A percentile compares a stretch with the other conserved stretches of the same genome.
phyloP scores from a whole-genome alignment of 2,113 vertebrate species.

The Odocoileus virginianus region DNA sequence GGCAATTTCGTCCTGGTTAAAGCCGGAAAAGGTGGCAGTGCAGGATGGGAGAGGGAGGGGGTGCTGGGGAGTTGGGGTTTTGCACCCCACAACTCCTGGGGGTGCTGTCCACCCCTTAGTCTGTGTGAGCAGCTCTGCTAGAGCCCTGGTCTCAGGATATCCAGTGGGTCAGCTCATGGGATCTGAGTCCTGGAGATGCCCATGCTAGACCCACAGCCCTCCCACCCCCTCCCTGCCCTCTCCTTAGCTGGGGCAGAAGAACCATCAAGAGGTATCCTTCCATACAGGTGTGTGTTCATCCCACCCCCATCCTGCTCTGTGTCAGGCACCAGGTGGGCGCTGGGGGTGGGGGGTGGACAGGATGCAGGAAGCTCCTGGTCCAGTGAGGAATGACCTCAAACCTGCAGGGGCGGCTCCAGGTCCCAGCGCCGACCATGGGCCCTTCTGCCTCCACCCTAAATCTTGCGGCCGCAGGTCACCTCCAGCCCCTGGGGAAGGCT shows the following conservation, averaged over 20 bases:
- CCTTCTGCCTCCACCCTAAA: background rate
- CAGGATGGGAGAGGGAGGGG: background rate
- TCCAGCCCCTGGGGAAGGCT: background rate
- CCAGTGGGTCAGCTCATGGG: background rate
- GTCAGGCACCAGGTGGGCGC: fast-evolving
- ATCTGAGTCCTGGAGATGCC: background rate
- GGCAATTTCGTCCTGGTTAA: background rate
- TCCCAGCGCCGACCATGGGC: background rate
- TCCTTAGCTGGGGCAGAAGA: background rate
- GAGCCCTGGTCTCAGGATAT: background rate
- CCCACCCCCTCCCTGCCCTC: background rate
- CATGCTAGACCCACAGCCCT: background rate
- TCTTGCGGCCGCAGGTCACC: background rate
- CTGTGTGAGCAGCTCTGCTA: background rate
- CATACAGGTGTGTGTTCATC: background rate
- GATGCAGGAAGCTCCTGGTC: background rate
- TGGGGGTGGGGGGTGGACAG: too few species aligned
- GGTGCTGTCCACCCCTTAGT: background rate
- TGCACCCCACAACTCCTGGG: background rate
- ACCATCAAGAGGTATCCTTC: background rate
- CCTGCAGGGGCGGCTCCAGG: background rate
- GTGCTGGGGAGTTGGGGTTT: background rate
- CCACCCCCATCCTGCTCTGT: too few species aligned
- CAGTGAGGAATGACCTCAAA: background rate
- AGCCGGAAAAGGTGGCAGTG: background rate